Base-by-base conservation (phyloP, 2,888 invertebrate genomes). In the Dioctria rufipes region DNA sequence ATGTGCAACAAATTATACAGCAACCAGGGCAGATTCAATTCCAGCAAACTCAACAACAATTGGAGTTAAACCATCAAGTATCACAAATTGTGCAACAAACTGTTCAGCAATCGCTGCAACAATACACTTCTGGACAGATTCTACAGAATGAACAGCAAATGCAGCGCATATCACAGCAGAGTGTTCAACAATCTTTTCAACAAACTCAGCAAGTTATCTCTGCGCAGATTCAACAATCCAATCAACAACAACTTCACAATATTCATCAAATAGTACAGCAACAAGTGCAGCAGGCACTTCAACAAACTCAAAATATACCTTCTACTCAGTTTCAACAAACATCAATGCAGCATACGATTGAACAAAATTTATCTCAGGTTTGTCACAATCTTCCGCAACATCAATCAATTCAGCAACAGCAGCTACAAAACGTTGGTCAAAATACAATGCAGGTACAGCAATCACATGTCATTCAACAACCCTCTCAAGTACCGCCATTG, bases 301-400 rank as follows among this genome's bases (percentile, higher is more conserved):
- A 87, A 65, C 86, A 86, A 80, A 86, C 86, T 80, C 83, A 87
- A 82, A 86, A 87, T 3, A 90, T 90, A 8, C 90, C 90, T 9
- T 85, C 84, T 75, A 86, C 85, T 54, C 87, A 86, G 65, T 9
- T 73, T 60, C 73, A 54, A 25, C 73, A 73, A 60, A 13, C 40
- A 6, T 37, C 60, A 11, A 42, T 73, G 13, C 58, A 73, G 13
- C 73, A 73, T 25, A 39, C 42, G 4, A 42, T 58, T 13, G 58
- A 73, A 60, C 54, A 73, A 13, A 39, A 40, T 42, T 39, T 60
- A 9, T 40, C 58, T 9, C 73, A 73, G 42, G 43, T n/a, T 54
- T 54, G 11, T 11, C n/a, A 8, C 4, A 46, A 46, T 46, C 82
- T 82, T 25, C 84, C 84, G 37, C 84, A 85, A 80, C 84, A 84